Evolutionary conservation across 2,888 invertebrate species (phyloP).

Genomic region (Heliothis peltigera): DNA sequence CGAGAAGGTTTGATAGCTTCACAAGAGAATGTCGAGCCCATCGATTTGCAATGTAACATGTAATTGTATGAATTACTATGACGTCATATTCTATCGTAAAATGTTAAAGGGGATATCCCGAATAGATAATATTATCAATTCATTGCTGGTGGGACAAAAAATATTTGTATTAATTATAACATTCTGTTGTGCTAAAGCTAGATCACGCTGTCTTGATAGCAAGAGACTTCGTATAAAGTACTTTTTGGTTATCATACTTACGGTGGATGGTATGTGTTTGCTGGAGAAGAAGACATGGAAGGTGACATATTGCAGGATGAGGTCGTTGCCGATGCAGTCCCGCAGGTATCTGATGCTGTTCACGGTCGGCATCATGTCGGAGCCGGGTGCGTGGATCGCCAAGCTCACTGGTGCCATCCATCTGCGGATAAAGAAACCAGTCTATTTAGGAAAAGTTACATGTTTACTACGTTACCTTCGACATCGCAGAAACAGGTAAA

Average conservation of each 20-base stretch:
- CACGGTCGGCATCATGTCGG: constrained; percentile 94
- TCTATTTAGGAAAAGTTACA: neutral
- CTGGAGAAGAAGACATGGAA: constrained; percentile 97
- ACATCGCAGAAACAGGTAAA: neutral
- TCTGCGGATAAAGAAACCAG: constrained; percentile 72
- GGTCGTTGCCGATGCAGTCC: constrained; percentile 92
- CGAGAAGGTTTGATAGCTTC: neutral
- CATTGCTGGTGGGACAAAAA: too few species aligned
- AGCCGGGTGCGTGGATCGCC: constrained; percentile 96
- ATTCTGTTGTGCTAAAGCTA: too few species aligned
- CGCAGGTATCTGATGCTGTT: constrained; percentile 95
- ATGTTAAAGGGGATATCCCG: too few species aligned
- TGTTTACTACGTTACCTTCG: neutral
- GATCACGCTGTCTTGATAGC: too few species aligned
- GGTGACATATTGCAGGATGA: constrained; percentile 94
- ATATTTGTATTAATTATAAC: too few species aligned
- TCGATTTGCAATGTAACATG: neutral
- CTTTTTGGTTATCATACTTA: constrained; percentile 58
- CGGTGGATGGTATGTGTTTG: constrained; percentile 93
- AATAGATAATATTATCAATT: too few species aligned
- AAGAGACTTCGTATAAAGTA: too few species aligned
- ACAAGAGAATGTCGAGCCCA: neutral
- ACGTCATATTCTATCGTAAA: neutral
- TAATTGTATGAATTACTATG: too few species aligned
- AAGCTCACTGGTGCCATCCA: constrained; percentile 97